Base-by-base conservation (phyloP, 2,113 vertebrate genomes). In the Ondatra zibethicus region DNA sequence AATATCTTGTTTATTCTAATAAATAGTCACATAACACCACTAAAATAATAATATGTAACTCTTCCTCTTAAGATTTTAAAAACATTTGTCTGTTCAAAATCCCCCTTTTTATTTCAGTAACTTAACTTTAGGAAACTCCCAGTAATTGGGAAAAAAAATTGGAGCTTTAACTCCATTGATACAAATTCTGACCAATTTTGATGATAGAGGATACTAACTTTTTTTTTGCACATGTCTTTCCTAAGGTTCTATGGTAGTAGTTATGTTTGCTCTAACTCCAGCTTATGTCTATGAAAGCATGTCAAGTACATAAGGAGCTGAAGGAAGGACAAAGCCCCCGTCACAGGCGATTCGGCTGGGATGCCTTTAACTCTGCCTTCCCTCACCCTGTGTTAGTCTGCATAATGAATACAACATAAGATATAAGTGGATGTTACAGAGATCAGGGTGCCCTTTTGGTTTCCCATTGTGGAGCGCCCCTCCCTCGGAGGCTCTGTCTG, bases 41-140 rank as follows among this genome's bases (percentile, higher is more conserved):
- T 77, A 73, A 91, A 84, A 39, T 86, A 1, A 42, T 55, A 27
- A 16, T 47, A 92, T 88, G 29, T 77, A 58, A 73, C 23, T 85
- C 58, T 88, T 75, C 70, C 13, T 66, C 39, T 94, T 47, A 61
- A 45, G 45, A 39, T 86, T 77, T 16, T 81, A 70, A 88, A 96
- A 96, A 23, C 5, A 75, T 16, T 88, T 72, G 87, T 93, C 89
- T 68, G 47, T 93, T 78, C 29, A 76, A 95, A 96, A 70, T 63
- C 27, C 23, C 33, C 95, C 90, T 76, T 61, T 31, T 89, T 91
- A 91, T 81, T 95, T 95, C 36, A 73, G 7, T n/a, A 84, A 61
- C 23, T 90, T 58, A 70, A 58, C 84, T 65, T 94, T 27, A 92
- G 81, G 58, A 92, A 36, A 47, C 81, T 55, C 61, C 50, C n/a